These are phyloP conservation scores for Thamnophis sirtalis DNA, from an alignment of 2,113 vertebrate genomes.

Conservation along the genomic window DNA sequence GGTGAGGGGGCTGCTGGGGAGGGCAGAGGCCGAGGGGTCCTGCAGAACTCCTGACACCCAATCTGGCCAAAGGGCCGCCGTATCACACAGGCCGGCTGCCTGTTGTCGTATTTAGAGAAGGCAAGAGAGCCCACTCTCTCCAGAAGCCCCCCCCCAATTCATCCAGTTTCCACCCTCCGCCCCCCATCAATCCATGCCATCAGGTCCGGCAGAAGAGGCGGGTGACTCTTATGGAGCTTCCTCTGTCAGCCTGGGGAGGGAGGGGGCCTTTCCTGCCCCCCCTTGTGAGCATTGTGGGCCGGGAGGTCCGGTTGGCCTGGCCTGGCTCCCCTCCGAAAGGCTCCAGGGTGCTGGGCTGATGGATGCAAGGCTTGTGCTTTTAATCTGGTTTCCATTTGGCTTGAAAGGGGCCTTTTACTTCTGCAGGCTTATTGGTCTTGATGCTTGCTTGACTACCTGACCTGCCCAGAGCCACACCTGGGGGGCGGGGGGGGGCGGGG, in stretches of 20 bases:
- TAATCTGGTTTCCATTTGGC: background rate
- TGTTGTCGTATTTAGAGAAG: background rate
- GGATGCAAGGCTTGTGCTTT: background rate
- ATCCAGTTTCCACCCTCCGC: background rate
- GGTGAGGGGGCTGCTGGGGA: background rate
- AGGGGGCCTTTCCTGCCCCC: background rate
- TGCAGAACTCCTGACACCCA: background rate
- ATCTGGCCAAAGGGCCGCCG: background rate
- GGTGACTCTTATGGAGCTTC: background rate
- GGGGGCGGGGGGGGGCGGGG: too few relatives aligned
- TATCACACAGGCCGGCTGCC: background rate
- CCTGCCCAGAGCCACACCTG: background rate
- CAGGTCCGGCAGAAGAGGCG: background rate
- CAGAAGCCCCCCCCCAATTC: background rate
- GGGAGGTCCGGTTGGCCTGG: background rate
- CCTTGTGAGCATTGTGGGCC: background rate
- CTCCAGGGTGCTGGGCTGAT: background rate
- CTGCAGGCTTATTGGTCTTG: background rate
- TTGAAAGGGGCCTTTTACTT: background rate
- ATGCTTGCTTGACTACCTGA: background rate
- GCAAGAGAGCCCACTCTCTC: background rate
- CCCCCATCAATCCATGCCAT: background rate
- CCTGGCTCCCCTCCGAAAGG: background rate
- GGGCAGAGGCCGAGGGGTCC: background rate
- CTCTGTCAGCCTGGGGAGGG: background rate